Base-by-base conservation (phyloP, 1,140 invertebrate genomes). In the Chrysomallon squamiferum region DNA sequence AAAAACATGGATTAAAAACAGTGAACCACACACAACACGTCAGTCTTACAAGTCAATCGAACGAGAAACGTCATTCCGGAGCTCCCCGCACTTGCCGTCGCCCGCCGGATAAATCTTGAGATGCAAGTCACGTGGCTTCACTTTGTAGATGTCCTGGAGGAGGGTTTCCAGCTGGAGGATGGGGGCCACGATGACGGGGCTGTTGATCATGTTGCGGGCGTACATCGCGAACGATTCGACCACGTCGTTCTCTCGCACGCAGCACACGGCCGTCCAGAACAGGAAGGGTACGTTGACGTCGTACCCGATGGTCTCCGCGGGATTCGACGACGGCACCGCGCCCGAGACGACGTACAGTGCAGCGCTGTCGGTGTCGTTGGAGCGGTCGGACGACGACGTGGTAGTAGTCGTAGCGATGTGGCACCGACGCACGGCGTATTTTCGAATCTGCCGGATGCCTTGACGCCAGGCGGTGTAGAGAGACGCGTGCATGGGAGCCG, bases 201-300 rank as follows among this genome's bases (percentile, higher is more conserved):
- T 66, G 11, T 68, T 66, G 18, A 56, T 45, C 15, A 64, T 56
- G 60, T 78, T 78, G 56, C 68, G 65, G 3, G 68, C 71, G 61
- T 77, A 75, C 11, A 75, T 41, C 38, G 75, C 66, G 60, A 72
- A 77, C 20, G 73, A 73, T 41, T 61, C 38, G 33, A 35, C 9
- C 15, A 11, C 25, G 22, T 22, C 25, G 18, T 59, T 30, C 18
- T 68, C 71, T 20, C 65, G 65, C 13, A 78, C 68, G 63, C 78
- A 80, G 54, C 78, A 80, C 22, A 66, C 75, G 18, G 72, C 74
- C 65, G 75, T 62, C 78, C 78, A 80, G 43, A 80, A 71, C 38
- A 78, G 57, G 43, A 68, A 72, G 20, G 78, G 78, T n/a, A 80
- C 72, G 49, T 71, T 73, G 27, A 80, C 71, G 20, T 71, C 71